Evolutionary conservation across 2,113 vertebrate species (phyloP), one percentile per base, ranked within the genome.

Genomic region (Piaya cayana): DNA sequence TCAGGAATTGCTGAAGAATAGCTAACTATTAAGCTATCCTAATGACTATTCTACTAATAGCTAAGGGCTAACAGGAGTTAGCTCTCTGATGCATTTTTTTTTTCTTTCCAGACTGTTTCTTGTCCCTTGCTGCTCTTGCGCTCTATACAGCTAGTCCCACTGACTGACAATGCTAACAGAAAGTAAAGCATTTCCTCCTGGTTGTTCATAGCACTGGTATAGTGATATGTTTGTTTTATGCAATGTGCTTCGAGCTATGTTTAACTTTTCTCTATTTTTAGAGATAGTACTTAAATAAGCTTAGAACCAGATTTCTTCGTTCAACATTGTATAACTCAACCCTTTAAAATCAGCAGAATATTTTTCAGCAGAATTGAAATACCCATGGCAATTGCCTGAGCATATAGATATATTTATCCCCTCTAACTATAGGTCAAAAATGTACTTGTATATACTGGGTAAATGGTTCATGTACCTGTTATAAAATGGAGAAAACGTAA

Each of bases 201-300:
- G 32, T 84, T 84, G 80, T 82, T 84, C 60, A 30, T 78, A 82
- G 62, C 43, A n/a, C 13, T 81, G 32, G 13, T 70, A 27, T 77
- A 93, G 59, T 2, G 8, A 83, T 93, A 15, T 90, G 76, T 95
- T 93, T 96, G 82, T 86, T 92, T 90, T 80, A 82, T 67, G 86
- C 70, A 88, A 2, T 45, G 49, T 77, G 64, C 72, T 96, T 81
- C 90, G 78, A 94, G 75, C 88, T 92, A 39, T 94, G 71, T 90
- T 90, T 94, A 95, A 77, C 68, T 90, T 90, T 86, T 29, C 32
- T 75, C 68, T 93, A 9, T 81, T 90, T 88, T 70, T 92, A 88
- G 69, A 76, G 49, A 30, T 21, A 30, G 21, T 27, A 47, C 77
- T 87, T 87, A 77, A 78, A 39, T 81, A 56, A 81, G 36, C 27